Evolutionary conservation across 1,140 invertebrate genomes (phyloP).

Genomic region (Leptoteleia sp.): DNA sequence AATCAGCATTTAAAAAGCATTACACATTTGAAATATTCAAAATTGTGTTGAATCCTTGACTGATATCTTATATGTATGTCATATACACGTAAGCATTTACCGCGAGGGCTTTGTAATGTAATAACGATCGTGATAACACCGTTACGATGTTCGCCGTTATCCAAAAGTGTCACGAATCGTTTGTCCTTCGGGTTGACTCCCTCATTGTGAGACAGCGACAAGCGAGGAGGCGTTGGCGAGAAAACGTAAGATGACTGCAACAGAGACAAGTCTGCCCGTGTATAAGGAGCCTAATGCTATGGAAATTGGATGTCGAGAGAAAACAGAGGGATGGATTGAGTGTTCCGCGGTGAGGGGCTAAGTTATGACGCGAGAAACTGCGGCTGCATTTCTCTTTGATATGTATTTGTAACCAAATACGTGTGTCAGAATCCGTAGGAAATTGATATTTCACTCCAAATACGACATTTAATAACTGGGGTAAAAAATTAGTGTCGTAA

Average conservation of each 20-base stretch:
- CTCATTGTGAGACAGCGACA: conserved; percentile 50
- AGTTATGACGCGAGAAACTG: conserved; percentile 44
- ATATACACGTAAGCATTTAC: conserved; percentile 42
- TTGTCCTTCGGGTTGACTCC: conserved; percentile 35
- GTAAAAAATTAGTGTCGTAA: conserved; percentile 15
- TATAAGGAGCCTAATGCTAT: conserved; percentile 76
- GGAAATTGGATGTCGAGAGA: conserved; percentile 78
- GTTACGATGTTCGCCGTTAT: conserved; percentile 49
- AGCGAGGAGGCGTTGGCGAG: conserved; percentile 9
- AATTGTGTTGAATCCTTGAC: conserved; percentile 39
- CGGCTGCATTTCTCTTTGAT: conserved; percentile 34
- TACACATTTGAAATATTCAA: conserved; percentile 4
- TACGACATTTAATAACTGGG: conserved; percentile 31
- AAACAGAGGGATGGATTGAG: conserved; percentile 72
- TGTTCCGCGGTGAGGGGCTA: conserved; percentile 50
- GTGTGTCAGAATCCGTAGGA: conserved; percentile 21
- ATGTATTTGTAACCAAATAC: conserved; percentile 50
- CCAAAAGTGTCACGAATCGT: conserved; percentile 60
- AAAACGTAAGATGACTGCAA: conserved; percentile 52
- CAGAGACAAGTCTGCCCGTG: conserved; percentile 62
- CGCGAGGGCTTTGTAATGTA: conserved; percentile 52
- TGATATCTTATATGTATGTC: conserved; percentile 39
- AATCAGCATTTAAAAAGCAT: no score
- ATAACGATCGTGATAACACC: conserved; percentile 60
- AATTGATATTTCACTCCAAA: conserved; percentile 43